Percentiles rank a stretch among this genome's conserved stretches.
phyloP scores from a whole-genome alignment of 2,797 vertebrate genomes.

The Fratercula arctica region DNA sequence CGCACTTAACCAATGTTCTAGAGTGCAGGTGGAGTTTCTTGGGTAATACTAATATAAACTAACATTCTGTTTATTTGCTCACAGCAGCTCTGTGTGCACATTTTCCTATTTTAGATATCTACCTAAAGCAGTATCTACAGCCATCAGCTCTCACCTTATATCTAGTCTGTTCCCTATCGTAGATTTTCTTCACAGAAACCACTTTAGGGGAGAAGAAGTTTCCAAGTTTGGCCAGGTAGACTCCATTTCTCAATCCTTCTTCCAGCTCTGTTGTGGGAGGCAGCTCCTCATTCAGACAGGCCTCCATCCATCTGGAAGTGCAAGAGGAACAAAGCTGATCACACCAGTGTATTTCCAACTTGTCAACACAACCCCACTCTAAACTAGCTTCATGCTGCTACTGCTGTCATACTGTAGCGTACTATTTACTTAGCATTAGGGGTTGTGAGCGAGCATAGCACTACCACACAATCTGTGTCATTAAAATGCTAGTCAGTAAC shows the following conservation, averaged over 20 bases:
- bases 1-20: not conserved
- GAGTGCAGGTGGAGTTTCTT: not conserved
- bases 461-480: not conserved
- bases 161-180: slow-evolving; percentile 94
- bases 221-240: slow-evolving; percentile 96
- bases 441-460: accelerated
- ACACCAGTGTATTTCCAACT: not conserved
- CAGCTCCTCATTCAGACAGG: slow-evolving; percentile 93
- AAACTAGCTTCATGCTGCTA: not conserved
- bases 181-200: slow-evolving; percentile 97
- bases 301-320: slow-evolving; percentile 93
- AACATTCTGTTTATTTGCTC: not conserved
- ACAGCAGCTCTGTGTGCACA: not conserved
- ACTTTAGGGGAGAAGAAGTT: slow-evolving; percentile 96
- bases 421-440: not conserved
- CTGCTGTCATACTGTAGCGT: not conserved
- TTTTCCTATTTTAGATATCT: not conserved
- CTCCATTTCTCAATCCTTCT: slow-evolving; percentile 94
- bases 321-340: not conserved
- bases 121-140: not conserved
- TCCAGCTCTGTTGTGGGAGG: slow-evolving; percentile 97
- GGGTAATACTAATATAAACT: not conserved
- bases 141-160: slow-evolving; percentile 84
- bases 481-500: not conserved
- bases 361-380: not conserved